Evolutionary conservation across 2,797 vertebrate genomes (phyloP), one percentile per base, ranked within the genome.

Genomic region (Phoxinus dragarum): DNA sequence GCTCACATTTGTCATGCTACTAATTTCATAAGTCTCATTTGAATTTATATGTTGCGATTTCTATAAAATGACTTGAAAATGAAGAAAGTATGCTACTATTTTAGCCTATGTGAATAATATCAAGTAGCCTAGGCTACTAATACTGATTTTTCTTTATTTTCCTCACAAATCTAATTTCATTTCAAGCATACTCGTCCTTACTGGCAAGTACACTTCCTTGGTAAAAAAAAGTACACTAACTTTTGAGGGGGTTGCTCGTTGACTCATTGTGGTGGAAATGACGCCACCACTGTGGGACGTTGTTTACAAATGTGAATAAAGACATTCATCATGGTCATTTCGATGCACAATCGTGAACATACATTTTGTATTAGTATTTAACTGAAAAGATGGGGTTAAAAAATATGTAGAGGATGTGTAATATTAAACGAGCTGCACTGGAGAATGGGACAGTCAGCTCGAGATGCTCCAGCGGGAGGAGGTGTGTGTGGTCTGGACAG

Each of bases 401-500:
- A 10, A 54, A 3, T 38, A 68, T 52, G 31, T 21, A 9, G 42
- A 47, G 73, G 6, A 38, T 42, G 74, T 31, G 54, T n/a, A n/a
- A 40, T 59, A 38, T 38, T 17, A 77, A 40, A n/a, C 52, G 54
- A 59, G 42, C 54, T 4, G 6, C n/a, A 7, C 16, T 21, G 5
- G 34, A 81, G 66, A 64, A 49, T 19, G 31, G 69, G 52, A 21
- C 68, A 82, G 77, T 59, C 5, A 56, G 14, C 23, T 27, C 36
- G 38, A 44, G 71, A 83, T 83, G 81, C 44, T 83, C 31, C 40
- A 64, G 61, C 44, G 23, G 73, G 56, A 74, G 68, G 67, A 38
- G 82, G 78, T 85, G 84, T 76, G 81, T 86, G 77, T 75, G 56
- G 59, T 72, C 71, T 68, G 73, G 64, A 69, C 44, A 66, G 34